These are phyloP conservation scores for Helobdella robusta DNA, from an alignment of 2,888 invertebrate genomes.

Conservation along the genomic window DNA sequence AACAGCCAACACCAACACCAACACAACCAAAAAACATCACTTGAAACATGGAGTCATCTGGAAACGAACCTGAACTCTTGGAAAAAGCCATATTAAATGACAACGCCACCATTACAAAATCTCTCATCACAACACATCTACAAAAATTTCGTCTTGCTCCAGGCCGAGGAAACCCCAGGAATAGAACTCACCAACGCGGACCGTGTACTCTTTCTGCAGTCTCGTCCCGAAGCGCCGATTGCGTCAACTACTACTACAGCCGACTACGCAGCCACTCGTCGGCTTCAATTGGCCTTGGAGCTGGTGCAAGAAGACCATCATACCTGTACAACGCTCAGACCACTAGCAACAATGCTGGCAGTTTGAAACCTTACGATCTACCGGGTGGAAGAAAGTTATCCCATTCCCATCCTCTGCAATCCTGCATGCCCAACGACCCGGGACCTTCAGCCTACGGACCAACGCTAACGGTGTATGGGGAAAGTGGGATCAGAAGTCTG, in stretches of 20 bases:
- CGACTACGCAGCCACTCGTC: constrained; percentile 28
- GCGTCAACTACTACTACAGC: constrained; percentile 25
- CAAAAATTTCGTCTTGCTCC: constrained; percentile 13
- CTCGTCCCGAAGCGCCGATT: constrained; percentile 17
- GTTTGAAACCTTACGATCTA: background rate
- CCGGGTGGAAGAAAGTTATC: constrained; percentile 25
- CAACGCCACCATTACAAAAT: constrained; percentile 5
- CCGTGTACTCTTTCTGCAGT: constrained; percentile 12
- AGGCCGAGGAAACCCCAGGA: background rate
- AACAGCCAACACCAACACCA: too few relatives aligned
- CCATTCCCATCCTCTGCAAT: constrained; percentile 26
- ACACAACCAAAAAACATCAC: background rate
- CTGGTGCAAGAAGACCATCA: constrained; percentile 12
- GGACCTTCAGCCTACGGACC: constrained; percentile 10
- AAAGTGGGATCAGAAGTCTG: constrained; percentile 18
- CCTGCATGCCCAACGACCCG: constrained; percentile 7
- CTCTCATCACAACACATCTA: constrained; percentile 1
- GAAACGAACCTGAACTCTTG: constrained; percentile 9
- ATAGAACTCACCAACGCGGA: background rate
- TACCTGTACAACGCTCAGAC: constrained; percentile 6
- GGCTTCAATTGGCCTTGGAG: constrained; percentile 25
- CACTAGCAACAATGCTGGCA: background rate
- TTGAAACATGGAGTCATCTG: background rate
- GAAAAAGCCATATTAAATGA: constrained; percentile 25
- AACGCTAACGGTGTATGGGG: constrained; percentile 16